phyloP scores from a whole-genome alignment of 2,113 vertebrate genomes.

The Calyptomena viridis region DNA sequence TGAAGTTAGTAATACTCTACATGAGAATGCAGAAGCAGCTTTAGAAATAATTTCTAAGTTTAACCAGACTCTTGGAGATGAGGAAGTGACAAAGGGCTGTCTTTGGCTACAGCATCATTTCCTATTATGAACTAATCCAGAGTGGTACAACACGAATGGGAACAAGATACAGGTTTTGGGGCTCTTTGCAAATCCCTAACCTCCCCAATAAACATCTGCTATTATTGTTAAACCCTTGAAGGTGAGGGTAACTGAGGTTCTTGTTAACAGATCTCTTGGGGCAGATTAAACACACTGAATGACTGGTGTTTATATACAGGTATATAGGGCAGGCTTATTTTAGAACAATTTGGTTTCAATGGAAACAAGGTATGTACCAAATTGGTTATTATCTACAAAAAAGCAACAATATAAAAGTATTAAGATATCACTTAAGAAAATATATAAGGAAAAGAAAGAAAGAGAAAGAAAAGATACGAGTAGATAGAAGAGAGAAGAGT shows the following conservation, averaged over 20 bases:
- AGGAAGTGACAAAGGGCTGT: conserved; percentile 13
- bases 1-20: neutral
- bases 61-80: neutral
- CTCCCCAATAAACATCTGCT: neutral
- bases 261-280: neutral
- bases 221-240: neutral
- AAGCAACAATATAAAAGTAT: neutral
- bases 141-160: neutral
- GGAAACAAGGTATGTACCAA: neutral
- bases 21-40: conserved; percentile 13
- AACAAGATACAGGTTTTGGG: neutral
- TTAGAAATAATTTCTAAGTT: conserved; percentile 30
- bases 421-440: neutral
- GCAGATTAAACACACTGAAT: neutral
- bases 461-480: neutral
- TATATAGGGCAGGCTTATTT: neutral
- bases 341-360: neutral
- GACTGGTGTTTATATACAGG: neutral
- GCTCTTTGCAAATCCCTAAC: neutral
- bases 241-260: neutral
- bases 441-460: neutral
- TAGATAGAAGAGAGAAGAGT: too few relatives aligned
- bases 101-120: neutral
- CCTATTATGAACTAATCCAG: neutral
- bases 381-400: neutral